Conservation (phyloP, 2,888 invertebrate genomes). For the Blera fallax region DNA sequence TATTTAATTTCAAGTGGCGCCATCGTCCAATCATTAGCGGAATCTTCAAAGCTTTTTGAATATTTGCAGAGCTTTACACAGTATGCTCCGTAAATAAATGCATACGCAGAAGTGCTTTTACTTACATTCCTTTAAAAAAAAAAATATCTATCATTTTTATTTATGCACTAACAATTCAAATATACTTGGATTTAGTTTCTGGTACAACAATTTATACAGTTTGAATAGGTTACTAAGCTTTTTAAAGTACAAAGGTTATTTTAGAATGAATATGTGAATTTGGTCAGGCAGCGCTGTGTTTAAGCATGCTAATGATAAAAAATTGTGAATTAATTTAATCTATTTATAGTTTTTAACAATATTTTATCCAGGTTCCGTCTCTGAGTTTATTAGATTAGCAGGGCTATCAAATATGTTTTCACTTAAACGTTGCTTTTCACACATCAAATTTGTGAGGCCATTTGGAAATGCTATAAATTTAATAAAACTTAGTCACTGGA, state of each 20-base stretch:
- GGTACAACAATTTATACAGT: too few relatives aligned
- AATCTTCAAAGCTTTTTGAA: conserved; percentile 7
- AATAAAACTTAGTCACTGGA: too few relatives aligned
- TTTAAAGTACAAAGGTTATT: not conserved
- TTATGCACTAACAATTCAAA: too few relatives aligned
- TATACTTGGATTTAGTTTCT: too few relatives aligned
- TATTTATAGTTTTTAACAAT: not conserved
- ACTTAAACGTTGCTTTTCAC: too few relatives aligned
- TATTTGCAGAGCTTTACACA: conserved; percentile 23
- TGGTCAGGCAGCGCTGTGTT: not conserved
- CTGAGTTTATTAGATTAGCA: too few relatives aligned
- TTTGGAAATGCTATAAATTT: too few relatives aligned
- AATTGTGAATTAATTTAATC: not conserved
- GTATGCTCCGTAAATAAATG: not conserved
- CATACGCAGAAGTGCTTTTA: not conserved
- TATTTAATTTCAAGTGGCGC: conserved; percentile 2
- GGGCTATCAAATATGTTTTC: too few relatives aligned
- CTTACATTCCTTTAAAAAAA: too few relatives aligned
- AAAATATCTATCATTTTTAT: too few relatives aligned
- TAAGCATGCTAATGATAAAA: not conserved
- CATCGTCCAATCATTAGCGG: conserved; percentile 5
- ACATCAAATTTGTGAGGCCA: too few relatives aligned
- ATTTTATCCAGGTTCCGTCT: not conserved
- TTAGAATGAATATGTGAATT: not conserved
- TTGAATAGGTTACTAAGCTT: too few relatives aligned